These are phyloP conservation scores for Megaleporinus macrocephalus DNA, from an alignment of 2,113 vertebrate genomes.

Conservation along the genomic window DNA sequence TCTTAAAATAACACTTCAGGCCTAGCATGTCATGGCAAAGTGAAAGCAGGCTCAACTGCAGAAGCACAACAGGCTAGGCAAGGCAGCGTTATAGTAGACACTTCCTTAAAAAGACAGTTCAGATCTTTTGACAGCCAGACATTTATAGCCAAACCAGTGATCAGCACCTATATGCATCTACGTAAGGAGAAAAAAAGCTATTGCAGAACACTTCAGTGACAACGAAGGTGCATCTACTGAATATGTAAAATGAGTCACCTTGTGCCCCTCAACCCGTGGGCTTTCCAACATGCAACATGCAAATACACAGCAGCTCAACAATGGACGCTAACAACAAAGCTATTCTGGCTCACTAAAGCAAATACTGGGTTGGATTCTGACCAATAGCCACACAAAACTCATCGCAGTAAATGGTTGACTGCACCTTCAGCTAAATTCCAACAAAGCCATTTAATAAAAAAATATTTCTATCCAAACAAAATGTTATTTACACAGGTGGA, in stretches of 20 bases:
- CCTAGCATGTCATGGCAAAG: slow-evolving; percentile 11
- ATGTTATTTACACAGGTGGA: slow-evolving; percentile 8
- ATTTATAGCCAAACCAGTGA: not conserved
- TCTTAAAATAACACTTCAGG: slow-evolving; percentile 14
- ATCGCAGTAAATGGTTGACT: not conserved
- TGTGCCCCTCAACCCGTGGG: slow-evolving; percentile 10
- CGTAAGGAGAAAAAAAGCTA: not conserved
- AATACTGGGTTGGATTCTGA: not conserved
- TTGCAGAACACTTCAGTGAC: slow-evolving; percentile 32
- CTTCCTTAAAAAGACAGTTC: too few relatives aligned
- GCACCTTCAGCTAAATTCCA: not conserved
- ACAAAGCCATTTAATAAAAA: slow-evolving; percentile 3
- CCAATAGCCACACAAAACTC: not conserved
- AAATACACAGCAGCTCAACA: slow-evolving; percentile 51
- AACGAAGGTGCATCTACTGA: slow-evolving; percentile 24
- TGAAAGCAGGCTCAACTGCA: slow-evolving; percentile 9
- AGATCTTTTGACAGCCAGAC: too few relatives aligned
- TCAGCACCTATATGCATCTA: not conserved
- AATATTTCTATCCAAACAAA: not conserved
- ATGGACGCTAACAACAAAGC: slow-evolving; percentile 38
- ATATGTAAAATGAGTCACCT: slow-evolving; percentile 59
- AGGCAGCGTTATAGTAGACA: not conserved
- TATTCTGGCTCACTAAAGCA: not conserved
- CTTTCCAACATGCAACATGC: slow-evolving; percentile 46
- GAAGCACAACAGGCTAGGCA: not conserved